Conservation (phyloP, 2,888 invertebrate genomes). For the Brachynemurus nebulosus region DNA sequence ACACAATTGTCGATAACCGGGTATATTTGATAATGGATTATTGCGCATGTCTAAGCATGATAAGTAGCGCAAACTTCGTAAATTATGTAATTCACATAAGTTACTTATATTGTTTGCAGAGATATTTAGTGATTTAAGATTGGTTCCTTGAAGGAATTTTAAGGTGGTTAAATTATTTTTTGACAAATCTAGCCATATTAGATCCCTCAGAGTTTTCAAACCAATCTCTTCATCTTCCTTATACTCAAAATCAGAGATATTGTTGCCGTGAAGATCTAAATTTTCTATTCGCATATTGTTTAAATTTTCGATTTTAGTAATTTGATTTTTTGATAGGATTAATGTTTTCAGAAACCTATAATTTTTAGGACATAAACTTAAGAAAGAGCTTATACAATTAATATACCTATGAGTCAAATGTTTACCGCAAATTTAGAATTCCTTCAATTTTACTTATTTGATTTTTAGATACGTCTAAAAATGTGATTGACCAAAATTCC, state of each 20-base stretch:
- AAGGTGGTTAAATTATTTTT: slow-evolving; percentile 39
- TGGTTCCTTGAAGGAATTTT: slow-evolving; percentile 33
- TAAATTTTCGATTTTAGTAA: slow-evolving; percentile 40
- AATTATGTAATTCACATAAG: slow-evolving; percentile 28
- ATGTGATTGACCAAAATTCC: slow-evolving; percentile 45
- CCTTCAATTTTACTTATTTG: slow-evolving; percentile 40
- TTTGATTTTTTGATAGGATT: slow-evolving; percentile 44
- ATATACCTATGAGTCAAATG: too few relatives aligned
- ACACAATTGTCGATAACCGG: slow-evolving; percentile 27
- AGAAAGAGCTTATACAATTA: neutral
- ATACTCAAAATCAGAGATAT: slow-evolving; percentile 34
- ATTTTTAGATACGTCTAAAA: slow-evolving; percentile 46
- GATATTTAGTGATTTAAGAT: slow-evolving; percentile 27
- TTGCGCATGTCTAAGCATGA: slow-evolving; percentile 27
- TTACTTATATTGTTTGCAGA: slow-evolving; percentile 27
- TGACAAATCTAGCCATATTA: slow-evolving; percentile 38
- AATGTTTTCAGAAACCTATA: slow-evolving; percentile 40
- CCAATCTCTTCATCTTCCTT: slow-evolving; percentile 22
- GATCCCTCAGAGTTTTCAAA: slow-evolving; percentile 37
- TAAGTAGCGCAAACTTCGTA: slow-evolving; percentile 24
- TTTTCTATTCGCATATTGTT: slow-evolving; percentile 37
- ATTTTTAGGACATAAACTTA: slow-evolving; percentile 11
- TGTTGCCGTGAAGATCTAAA: slow-evolving; percentile 41
- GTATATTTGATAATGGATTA: slow-evolving; percentile 27
- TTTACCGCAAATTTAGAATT: slow-evolving; percentile 37